Conservation (phyloP, 2,888 invertebrate species). For the Sussaba pulchella region DNA sequence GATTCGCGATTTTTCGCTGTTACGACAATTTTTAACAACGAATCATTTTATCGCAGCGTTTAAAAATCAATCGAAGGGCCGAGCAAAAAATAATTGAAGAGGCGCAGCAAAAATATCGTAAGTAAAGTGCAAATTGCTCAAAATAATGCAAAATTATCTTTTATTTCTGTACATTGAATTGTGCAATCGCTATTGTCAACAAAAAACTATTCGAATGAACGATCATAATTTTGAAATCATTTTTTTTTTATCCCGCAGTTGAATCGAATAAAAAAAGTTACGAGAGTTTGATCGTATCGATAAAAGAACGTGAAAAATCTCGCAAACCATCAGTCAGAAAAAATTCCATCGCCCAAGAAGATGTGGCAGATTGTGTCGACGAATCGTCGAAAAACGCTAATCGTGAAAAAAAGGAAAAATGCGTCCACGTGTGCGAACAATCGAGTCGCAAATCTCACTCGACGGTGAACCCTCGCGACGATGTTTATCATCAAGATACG, state of each 20-base stretch:
- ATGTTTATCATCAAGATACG: slow-evolving; percentile 70
- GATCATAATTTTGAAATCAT: slow-evolving; percentile 28
- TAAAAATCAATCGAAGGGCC: slow-evolving; percentile 80
- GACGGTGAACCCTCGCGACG: slow-evolving; percentile 51
- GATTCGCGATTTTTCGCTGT: slow-evolving; percentile 43
- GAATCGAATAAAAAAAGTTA: slow-evolving; percentile 81
- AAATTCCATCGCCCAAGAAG: slow-evolving; percentile 59
- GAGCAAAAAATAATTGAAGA: slow-evolving; percentile 82
- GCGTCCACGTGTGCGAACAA: slow-evolving; percentile 51
- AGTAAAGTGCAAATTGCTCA: slow-evolving; percentile 70
- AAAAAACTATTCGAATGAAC: no score
- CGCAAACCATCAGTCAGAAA: slow-evolving; percentile 61
- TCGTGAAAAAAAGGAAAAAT: slow-evolving; percentile 33
- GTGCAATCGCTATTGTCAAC: no score
- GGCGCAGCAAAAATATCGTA: slow-evolving; percentile 83
- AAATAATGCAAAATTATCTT: slow-evolving; percentile 8
- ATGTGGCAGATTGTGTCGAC: no score
- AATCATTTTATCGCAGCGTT: slow-evolving; percentile 76
- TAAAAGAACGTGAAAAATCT: slow-evolving; percentile 74
- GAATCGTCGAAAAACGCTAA: slow-evolving; percentile 22
- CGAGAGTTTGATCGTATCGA: slow-evolving; percentile 78
- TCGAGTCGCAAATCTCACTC: slow-evolving; percentile 37
- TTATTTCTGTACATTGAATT: no score
- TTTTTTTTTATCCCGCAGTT: slow-evolving; percentile 74
- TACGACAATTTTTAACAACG: no score